Evolutionary conservation across 2,888 invertebrate genomes (phyloP).

Genomic region (Didymodactylos carnosus): DNA sequence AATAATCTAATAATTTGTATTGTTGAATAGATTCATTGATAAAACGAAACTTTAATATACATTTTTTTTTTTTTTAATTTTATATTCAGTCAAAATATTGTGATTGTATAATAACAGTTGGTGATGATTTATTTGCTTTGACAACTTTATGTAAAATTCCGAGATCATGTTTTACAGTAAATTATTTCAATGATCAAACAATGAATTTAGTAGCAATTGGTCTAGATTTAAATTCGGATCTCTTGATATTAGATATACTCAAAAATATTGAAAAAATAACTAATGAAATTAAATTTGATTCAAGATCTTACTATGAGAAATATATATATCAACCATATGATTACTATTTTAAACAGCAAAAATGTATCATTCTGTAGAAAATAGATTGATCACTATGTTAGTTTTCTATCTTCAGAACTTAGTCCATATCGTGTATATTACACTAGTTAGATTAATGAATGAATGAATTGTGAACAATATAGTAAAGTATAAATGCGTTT

Average conservation of each 20-base stretch:
- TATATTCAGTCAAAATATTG: neutral
- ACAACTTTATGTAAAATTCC: neutral
- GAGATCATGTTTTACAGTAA: neutral
- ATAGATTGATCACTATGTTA: no score
- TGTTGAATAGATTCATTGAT: no score
- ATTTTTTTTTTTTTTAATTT: no score
- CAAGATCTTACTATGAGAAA: neutral
- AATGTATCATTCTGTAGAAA: no score
- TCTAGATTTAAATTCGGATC: neutral
- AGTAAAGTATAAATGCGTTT: no score
- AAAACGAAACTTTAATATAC: no score
- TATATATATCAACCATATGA: neutral
- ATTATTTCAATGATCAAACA: neutral
- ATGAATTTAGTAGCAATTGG: neutral
- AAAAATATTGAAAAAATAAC: neutral
- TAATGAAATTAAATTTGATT: neutral
- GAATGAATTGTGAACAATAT: no score
- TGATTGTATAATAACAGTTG: neutral
- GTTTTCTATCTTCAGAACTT: no score
- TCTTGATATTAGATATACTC: neutral
- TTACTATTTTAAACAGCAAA: no score
- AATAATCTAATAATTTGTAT: no score
- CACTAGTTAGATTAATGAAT: no score
- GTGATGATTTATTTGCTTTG: neutral
- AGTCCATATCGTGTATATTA: no score